phyloP scores from a whole-genome alignment of 2,113 vertebrate genomes.

The Brachionichthys hirsutus region DNA sequence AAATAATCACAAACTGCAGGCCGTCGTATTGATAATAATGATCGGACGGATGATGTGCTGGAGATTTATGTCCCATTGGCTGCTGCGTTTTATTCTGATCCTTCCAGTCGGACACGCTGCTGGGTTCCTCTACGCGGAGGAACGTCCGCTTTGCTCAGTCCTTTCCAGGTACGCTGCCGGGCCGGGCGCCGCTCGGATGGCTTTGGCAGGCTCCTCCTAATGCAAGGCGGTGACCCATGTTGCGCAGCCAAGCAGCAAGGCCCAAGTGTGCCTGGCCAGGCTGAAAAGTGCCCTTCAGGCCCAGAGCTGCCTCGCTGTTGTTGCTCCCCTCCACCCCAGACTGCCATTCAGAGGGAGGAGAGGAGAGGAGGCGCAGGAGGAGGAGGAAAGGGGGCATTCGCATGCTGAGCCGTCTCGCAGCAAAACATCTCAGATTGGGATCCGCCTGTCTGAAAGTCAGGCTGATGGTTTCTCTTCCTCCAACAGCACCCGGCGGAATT shows the following conservation, averaged over 20 bases:
- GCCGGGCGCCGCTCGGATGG: slow-evolving; percentile 57
- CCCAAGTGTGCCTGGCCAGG: slow-evolving; percentile 73
- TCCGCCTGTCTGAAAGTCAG: slow-evolving; percentile 46
- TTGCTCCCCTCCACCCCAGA: slow-evolving; percentile 54
- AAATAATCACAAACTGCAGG: slow-evolving; percentile 35
- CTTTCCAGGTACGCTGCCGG: slow-evolving; percentile 61
- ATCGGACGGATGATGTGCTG: slow-evolving; percentile 34
- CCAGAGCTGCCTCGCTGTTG: slow-evolving; percentile 62
- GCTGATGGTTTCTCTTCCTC: slow-evolving; percentile 10
- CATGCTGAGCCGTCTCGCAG: not conserved
- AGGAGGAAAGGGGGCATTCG: slow-evolving; percentile 17
- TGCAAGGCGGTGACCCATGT: slow-evolving; percentile 78
- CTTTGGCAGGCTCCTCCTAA: slow-evolving; percentile 71
- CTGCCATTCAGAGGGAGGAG: slow-evolving; percentile 41
- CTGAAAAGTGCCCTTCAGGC: slow-evolving; percentile 79
- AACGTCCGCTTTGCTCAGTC: slow-evolving; percentile 44
- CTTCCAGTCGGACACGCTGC: slow-evolving; percentile 3
- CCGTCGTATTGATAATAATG: slow-evolving; percentile 40
- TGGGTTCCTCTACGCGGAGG: slow-evolving; percentile 2
- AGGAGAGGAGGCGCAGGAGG: slow-evolving; percentile 25
- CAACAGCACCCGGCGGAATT: slow-evolving; percentile 38
- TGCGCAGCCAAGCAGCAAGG: slow-evolving; percentile 75
- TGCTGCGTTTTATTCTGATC: slow-evolving; percentile 10
- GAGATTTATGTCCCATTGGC: slow-evolving; percentile 44
- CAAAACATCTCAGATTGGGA: slow-evolving; percentile 29